Evolutionary conservation across 2,797 vertebrate genomes (phyloP), one percentile per base, ranked within the genome.

Genomic region (Danio kyathit): DNA sequence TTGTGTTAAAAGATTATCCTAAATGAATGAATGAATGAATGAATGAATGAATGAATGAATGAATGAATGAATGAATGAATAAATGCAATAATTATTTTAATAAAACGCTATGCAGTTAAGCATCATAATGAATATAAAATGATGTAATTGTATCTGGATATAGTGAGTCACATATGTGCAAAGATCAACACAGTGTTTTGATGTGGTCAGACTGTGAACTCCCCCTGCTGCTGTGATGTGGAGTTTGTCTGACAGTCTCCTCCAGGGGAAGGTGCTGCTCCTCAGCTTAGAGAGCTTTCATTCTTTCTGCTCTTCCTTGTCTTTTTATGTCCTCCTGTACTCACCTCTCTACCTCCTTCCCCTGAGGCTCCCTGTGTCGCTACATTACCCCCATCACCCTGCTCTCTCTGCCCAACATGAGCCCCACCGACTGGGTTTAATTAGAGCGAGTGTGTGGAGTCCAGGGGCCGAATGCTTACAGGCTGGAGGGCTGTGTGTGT

Each of bases 221-320:
- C 89, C 88, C 89, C 92, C 91, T 91, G 89, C 90, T 87, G 89
- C 91, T 89, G 88, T 92, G 91, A 92, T 92, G 92, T 91, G 90
- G 90, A 92, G 91, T 93, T 92, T 94, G 93, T 94, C 94, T 94
- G 92, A 93, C 90, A 88, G 92, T 87, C 87, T 89, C 90, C 92
- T 91, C 89, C 52, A 89, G 89, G 91, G 90, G 91, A 88, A 86
- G 84, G 85, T 89, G 89, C 86, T 93, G 91, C 92, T 93, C 91
- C 91, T 88, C 76, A 82, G 87, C 87, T 92, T 89, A 90, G 88
- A 74, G 80, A 91, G 91, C 89, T 87, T 81, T 44, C 81, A 84
- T 86, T 81, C 88, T 90, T 87, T 83, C 67, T 88, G 89, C 90
- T 93, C 90, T 90, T 89, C 88, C 89, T 89, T 91, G 87, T 87